phyloP scores from a whole-genome alignment of 2,888 invertebrate species.

The Drosophila birchii region DNA sequence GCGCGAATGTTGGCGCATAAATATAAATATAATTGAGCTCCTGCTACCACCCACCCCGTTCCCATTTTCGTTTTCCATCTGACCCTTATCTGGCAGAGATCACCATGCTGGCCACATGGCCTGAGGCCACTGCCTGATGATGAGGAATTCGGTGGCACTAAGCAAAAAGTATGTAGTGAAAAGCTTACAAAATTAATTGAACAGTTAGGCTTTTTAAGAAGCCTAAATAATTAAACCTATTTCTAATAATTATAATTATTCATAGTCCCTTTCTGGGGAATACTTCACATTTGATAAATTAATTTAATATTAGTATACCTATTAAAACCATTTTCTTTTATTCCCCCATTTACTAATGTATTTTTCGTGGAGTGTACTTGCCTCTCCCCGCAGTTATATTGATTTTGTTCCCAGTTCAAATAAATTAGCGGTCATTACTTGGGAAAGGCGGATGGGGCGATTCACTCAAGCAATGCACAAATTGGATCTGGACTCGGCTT shows the following conservation, averaged over 20 bases:
- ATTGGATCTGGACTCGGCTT: constrained; percentile 35
- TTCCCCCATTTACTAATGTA: not conserved
- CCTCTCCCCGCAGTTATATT: constrained; percentile 29
- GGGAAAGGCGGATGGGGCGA: constrained; percentile 46
- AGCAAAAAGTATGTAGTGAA: not conserved
- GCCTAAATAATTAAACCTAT: not conserved
- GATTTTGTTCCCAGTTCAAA: constrained; percentile 63
- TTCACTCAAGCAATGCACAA: constrained; percentile 38
- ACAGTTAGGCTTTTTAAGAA: not conserved
- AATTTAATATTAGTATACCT: no score
- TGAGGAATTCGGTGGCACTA: constrained; percentile 10
- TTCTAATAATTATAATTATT: not conserved
- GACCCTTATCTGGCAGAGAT: constrained; percentile 16
- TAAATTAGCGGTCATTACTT: constrained; percentile 74
- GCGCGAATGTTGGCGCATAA: constrained; percentile 76
- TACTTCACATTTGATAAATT: not conserved
- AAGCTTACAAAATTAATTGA: not conserved
- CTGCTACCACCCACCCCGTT: not conserved
- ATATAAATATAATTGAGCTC: constrained; percentile 76
- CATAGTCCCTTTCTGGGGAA: not conserved
- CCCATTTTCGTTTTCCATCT: not conserved
- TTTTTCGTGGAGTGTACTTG: not conserved
- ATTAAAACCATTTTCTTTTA: no score
- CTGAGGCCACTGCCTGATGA: constrained; percentile 20
- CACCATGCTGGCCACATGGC: constrained; percentile 42